phyloP scores from a whole-genome alignment of 1,140 invertebrate species.

The Dendroctonus valens region DNA sequence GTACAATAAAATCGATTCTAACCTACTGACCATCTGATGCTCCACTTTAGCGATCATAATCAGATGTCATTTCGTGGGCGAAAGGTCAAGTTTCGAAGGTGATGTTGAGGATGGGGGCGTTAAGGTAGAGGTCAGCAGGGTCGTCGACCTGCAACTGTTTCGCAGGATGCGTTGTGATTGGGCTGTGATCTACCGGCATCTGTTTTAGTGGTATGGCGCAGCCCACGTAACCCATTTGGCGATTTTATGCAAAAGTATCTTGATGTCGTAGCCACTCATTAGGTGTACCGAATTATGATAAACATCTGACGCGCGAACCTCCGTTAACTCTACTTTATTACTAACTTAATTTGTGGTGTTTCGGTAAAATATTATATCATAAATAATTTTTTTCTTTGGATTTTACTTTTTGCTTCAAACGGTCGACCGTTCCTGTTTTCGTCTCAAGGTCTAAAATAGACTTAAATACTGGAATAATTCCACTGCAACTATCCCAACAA shows the following conservation, averaged over 20 bases:
- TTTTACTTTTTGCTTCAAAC: too few relatives aligned
- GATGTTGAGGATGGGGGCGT: constrained; percentile 35
- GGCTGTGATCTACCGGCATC: constrained; percentile 37
- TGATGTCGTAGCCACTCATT: constrained; percentile 25
- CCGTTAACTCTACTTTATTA: constrained; percentile 17
- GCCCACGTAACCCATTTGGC: constrained; percentile 36
- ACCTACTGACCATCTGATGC: constrained; percentile 4
- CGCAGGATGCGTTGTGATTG: constrained; percentile 26
- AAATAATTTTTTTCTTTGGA: too few relatives aligned
- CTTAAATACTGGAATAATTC: too few relatives aligned
- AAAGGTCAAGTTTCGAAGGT: constrained; percentile 30
- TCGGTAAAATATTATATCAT: too few relatives aligned
- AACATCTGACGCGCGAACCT: constrained; percentile 17
- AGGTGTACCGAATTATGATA: constrained; percentile 30
- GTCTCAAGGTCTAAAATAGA: too few relatives aligned
- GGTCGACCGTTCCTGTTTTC: too few relatives aligned
- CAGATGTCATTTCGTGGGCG: constrained; percentile 21
- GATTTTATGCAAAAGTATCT: constrained; percentile 31
- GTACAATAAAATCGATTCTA: background rate
- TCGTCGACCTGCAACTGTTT: constrained; percentile 38
- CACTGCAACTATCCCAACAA: background rate
- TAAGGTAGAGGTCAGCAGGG: constrained; percentile 36
- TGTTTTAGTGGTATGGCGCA: constrained; percentile 29
- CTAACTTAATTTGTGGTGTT: too few relatives aligned
- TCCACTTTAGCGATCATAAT: constrained; percentile 11